Evolutionary conservation across 2,888 invertebrate genomes (phyloP).

Genomic region (Dyspetes luteomarginatus): DNA sequence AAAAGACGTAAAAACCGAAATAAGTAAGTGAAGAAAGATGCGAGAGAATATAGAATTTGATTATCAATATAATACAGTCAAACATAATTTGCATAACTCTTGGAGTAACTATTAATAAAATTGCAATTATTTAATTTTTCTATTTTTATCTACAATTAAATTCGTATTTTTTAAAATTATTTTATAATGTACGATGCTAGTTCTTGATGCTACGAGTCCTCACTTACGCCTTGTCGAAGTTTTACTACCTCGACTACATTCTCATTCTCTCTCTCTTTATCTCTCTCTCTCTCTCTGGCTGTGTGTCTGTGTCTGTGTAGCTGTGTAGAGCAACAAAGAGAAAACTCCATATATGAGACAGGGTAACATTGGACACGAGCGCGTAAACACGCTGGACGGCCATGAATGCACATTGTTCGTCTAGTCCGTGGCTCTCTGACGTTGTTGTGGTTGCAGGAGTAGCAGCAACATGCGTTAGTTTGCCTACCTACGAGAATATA

Average conservation of each 20-base stretch:
- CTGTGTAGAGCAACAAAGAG: slow-evolving; percentile 12
- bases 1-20: slow-evolving; percentile 16
- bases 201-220: no score
- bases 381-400: slow-evolving; percentile 44
- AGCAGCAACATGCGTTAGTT: neutral
- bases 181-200: no score
- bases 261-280: neutral
- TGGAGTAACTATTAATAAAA: no score
- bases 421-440: slow-evolving; percentile 21
- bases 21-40: neutral
- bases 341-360: slow-evolving; percentile 25
- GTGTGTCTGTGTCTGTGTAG: no score
- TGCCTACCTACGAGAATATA: neutral
- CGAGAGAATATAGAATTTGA: neutral
- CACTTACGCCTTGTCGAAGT: slow-evolving; percentile 27
- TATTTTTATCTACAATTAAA: no score
- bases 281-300: no score
- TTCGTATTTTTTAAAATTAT: no score
- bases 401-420: slow-evolving; percentile 52
- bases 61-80: no score
- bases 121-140: no score
- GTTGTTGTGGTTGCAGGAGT: slow-evolving; percentile 38
- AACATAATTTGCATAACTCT: no score
- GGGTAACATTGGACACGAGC: slow-evolving; percentile 39
- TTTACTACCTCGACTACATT: slow-evolving; percentile 22